These are phyloP conservation scores for Arenaria interpres DNA, from an alignment of 2,113 vertebrate genomes.

Conservation along the genomic window DNA sequence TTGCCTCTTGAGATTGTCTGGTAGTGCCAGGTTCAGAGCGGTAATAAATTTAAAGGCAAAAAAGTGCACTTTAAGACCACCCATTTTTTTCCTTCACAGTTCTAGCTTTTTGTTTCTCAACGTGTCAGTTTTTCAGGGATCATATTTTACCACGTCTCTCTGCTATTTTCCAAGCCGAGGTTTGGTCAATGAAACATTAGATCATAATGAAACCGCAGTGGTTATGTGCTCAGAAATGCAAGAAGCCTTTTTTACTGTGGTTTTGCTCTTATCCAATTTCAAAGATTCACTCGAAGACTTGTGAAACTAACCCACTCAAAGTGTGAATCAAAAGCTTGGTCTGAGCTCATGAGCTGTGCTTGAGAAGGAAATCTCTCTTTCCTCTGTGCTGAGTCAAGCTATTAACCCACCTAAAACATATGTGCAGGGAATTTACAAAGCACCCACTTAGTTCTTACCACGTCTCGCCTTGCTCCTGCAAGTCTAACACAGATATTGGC, in stretches of 20 bases:
- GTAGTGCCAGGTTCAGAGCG: not conserved
- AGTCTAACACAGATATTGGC: not conserved
- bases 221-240: conserved; percentile 34
- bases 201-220: conserved; percentile 40
- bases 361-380: conserved; percentile 19
- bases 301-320: conserved; percentile 56
- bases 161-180: not conserved
- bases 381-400: conserved; percentile 23
- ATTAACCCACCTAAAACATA: conserved; percentile 8
- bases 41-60: conserved; percentile 8
- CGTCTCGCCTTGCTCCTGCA: not conserved
- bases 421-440: not conserved
- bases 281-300: conserved; percentile 45
- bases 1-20: not conserved
- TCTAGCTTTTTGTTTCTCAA: not conserved
- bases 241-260: conserved; percentile 28
- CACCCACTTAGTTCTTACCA: not conserved
- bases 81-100: not conserved
- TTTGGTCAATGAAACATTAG: conserved; percentile 48
- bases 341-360: not conserved
- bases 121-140: not conserved
- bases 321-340: conserved; percentile 29
- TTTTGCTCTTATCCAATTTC: conserved; percentile 61
- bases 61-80: not conserved
- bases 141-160: not conserved